Evolutionary conservation across 2,797 vertebrate genomes (phyloP), one percentile per base, ranked within the genome.

Genomic region (Nasua narica): DNA sequence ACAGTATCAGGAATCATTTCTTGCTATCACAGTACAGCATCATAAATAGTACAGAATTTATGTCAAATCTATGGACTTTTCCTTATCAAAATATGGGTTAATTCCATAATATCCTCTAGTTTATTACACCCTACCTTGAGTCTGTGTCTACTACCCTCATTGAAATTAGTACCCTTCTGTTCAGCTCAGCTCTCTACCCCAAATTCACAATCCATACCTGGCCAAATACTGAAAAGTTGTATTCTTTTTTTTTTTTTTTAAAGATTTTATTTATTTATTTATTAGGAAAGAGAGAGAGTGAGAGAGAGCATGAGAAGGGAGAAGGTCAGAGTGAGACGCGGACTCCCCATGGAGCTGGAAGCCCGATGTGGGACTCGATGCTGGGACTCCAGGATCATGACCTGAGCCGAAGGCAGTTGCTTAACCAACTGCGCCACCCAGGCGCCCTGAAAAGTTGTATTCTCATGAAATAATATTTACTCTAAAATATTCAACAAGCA

Each of bases 191-290:
- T 43, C 6, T 91, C 74, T 79, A 11, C 25, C 37, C 40, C 46
- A 70, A 82, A 76, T 48, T 37, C 21, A 83, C 3, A 87, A 87
- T 25, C 32, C 15, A 35, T 18, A 86, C 54, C 7, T 12, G 7
- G 11, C 67, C 76, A 97, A 93, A 48, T 56, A 48, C 58, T 69
- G 69, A 67, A 79, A 50, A 58, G 48, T 27, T 96, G 43, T 96
- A 91, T 40, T 62, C 40, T 94, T n/a, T n/a, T n/a, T n/a, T n/a
- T n/a, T n/a, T n/a, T n/a, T n/a, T n/a, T n/a, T n/a, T n/a, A n/a
- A n/a, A n/a, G n/a, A n/a, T n/a, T n/a, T n/a, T n/a, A n/a, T n/a
- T n/a, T n/a, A n/a, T n/a, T n/a, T n/a, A n/a, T n/a, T n/a, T n/a
- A n/a, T n/a, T n/a, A n/a, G n/a, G n/a, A n/a, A n/a, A n/a, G n/a